A percentile compares a stretch with the other conserved stretches of the same genome.
phyloP scores from a whole-genome alignment of 1,140 invertebrate species.

The Lerema accius region DNA sequence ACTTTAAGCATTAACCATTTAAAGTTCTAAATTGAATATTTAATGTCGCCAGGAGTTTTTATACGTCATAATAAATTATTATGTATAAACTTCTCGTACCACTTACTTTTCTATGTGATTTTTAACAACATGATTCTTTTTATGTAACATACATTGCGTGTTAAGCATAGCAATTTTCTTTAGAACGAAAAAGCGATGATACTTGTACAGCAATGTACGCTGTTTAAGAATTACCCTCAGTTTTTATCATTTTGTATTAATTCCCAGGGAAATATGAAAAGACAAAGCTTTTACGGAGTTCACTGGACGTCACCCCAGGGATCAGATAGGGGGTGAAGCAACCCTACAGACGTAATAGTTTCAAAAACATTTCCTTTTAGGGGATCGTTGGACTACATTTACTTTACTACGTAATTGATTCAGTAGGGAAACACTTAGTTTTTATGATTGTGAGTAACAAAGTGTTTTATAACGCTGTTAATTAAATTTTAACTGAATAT shows the following conservation, averaged over 20 bases:
- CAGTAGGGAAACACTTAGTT: background rate
- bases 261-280: slow-evolving; percentile 41
- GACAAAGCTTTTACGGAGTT: slow-evolving; percentile 46
- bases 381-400: too few relatives aligned
- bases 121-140: background rate
- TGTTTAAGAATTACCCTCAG: background rate
- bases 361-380: background rate
- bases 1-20: slow-evolving; percentile 17
- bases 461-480: too few relatives aligned
- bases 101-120: background rate
- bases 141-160: background rate
- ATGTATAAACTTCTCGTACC: slow-evolving; percentile 10
- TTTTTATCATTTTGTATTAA: slow-evolving; percentile 20
- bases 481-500: too few relatives aligned
- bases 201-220: slow-evolving; percentile 2
- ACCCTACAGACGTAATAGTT: slow-evolving; percentile 14
- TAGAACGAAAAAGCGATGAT: too few relatives aligned
- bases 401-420: background rate
- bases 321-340: slow-evolving; percentile 18
- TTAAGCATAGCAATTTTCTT: background rate
- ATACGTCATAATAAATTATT: slow-evolving; percentile 10
- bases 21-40: slow-evolving; percentile 29
- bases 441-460: background rate
- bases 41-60: slow-evolving; percentile 9
- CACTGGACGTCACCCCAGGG: slow-evolving; percentile 37